Evolutionary conservation across 2,888 invertebrate species (phyloP), one percentile per base, ranked within the genome.

Genomic region (Thalpophila matura): DNA sequence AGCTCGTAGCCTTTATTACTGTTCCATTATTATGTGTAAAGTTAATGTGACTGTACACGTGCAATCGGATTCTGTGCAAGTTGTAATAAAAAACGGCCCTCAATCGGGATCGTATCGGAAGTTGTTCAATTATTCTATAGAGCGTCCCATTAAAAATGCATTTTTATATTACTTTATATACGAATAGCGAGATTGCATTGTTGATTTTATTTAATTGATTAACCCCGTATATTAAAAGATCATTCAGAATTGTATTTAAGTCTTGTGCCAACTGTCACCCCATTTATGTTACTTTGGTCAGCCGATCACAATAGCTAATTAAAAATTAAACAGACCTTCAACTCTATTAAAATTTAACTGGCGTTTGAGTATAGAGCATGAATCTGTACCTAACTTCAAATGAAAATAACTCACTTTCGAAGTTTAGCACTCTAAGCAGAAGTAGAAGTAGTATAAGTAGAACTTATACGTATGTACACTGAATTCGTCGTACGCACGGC

Each of bases 11-110:
- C 50, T 60, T 74, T 57, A 79, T 56, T 75, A 66, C 58, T 64
- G 60, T 61, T 68, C 66, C 61, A 62, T 77, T 67, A 75, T 63
- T 51, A 42, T 38, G 49, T 67, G 55, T 63, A 27, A 68, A 72
- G 59, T 67, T 62, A 68, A 68, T 55, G 51, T 27, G 35, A 26
- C 12, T 50, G 53, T 54, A 18, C n/a, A 26, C 18, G 20, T 47
- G 55, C 37, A 42, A 60, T 60, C 49, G 35, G 47, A 55, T 56
- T 56, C 37, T 60, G 71, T 35, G 2, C 38, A 45, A 54, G 24
- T 57, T 43, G 38, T 58, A 51, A 49, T 60, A 50, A 16, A 54
- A 51, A 49, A 27, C 49, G 40, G 55, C 24, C n/a, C 12, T 53
- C 31, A 16, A 38, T 46, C 55, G 37, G 55, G 37, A 50, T 49